Conservation (phyloP, 2,113 vertebrate genomes). For the Pimephales promelas region DNA sequence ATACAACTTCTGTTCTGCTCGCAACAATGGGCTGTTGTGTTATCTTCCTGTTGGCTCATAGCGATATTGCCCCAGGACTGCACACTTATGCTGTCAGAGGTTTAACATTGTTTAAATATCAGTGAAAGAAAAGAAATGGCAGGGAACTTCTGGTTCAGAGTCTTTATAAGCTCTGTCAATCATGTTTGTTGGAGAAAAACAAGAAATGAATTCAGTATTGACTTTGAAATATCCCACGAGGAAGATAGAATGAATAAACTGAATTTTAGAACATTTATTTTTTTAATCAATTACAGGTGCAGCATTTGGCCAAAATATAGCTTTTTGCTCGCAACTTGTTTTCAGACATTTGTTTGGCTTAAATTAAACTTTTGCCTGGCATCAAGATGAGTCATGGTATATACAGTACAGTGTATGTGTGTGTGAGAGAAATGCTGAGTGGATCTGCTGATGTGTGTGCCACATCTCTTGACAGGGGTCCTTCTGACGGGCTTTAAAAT, state of each 20-base stretch:
- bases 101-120: constrained; percentile 76
- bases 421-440: constrained; percentile 6
- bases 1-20: constrained; percentile 74
- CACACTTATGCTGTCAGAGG: constrained; percentile 70
- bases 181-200: background rate
- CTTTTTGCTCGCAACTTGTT: background rate
- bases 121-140: constrained; percentile 40
- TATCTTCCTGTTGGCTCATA: constrained; percentile 72
- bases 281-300: background rate
- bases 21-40: constrained; percentile 84
- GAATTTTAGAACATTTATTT: background rate
- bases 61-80: constrained; percentile 76
- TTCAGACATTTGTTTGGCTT: background rate
- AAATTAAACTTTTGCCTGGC: background rate
- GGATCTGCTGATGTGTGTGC: background rate
- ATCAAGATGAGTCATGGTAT: constrained; percentile 10
- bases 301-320: background rate
- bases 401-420: constrained; percentile 2
- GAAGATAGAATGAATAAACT: background rate
- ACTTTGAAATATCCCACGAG: background rate
- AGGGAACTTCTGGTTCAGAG: constrained; percentile 7
- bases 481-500: constrained; percentile 52
- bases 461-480: constrained; percentile 23
- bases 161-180: constrained; percentile 40
- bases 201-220: background rate